Evolutionary conservation across 2,888 invertebrate species (phyloP), one percentile per base, ranked within the genome.

Genomic region (Acheta domesticus): DNA sequence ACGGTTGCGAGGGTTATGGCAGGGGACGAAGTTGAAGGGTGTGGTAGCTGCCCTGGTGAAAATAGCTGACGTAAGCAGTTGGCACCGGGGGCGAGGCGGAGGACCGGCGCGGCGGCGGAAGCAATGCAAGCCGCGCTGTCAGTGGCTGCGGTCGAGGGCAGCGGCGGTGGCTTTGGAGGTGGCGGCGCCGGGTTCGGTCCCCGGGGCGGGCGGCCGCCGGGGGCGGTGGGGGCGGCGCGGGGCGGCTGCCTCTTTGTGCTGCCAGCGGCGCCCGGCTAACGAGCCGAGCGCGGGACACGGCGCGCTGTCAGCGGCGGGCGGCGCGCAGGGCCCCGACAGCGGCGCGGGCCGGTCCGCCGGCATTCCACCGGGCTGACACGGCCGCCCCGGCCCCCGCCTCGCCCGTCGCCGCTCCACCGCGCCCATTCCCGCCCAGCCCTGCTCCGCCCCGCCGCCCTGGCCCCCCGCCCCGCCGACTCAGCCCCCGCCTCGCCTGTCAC

Each of bases 221-320:
- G n/a, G 62, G 16, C 14, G 62, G 14, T 16, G 50, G 14, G 50
- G 50, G 14, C 14, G 62, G 14, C 8, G 62, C 19, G 36, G 36
- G 36, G 36, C 36, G 36, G 36, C 36, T 36, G 36, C 36, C 36
- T n/a, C 62, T 62, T 62, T 62, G 62, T 62, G 62, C 62, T 62
- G 62, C 62, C 62, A 62, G 62, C 62, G 62, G 62, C 62, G 62
- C 62, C 62, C 62, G 62, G 62, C 62, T 62, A 62, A 62, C 62
- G 62, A 62, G 62, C 62, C 62, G 16, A 62, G 62, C 62, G 62
- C 62, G 19, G 62, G 62, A 62, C 62, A 62, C 62, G 62, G 62
- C 62, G 62, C n/a, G 62, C 62, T 62, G 62, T 62, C 16, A 16
- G n/a, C 62, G 62, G n/a, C 62, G n/a, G n/a, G 16, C 62, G 16